Percentiles rank a stretch among this genome's conserved stretches.
phyloP scores from a whole-genome alignment of 2,888 invertebrate species.

The Erebia palarica region DNA sequence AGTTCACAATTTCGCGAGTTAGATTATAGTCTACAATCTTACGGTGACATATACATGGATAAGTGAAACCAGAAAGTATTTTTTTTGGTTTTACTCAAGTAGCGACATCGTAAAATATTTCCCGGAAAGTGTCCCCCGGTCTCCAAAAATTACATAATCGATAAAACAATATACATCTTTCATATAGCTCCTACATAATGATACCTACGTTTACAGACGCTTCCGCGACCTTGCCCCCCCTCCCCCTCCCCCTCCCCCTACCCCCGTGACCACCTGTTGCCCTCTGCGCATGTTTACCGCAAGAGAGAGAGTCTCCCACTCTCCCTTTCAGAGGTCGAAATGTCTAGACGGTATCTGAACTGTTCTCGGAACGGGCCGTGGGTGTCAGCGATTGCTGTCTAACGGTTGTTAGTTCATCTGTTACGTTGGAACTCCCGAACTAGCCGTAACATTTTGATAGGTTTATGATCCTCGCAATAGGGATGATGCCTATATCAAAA shows the following conservation, averaged over 20 bases:
- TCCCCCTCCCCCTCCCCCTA: constrained; percentile 52
- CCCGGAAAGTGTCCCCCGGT: neutral
- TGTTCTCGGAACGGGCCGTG: constrained; percentile 15
- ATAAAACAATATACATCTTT: neutral
- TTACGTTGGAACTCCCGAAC: no score
- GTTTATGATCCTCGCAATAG: no score
- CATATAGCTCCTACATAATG: constrained; percentile 13
- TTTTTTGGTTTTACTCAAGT: no score
- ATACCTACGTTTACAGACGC: constrained; percentile 64
- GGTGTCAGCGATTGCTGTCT: neutral
- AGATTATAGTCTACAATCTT: no score
- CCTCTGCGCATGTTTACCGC: constrained; percentile 74
- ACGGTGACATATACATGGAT: no score
- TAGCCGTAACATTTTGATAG: no score
- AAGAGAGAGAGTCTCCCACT: constrained; percentile 61
- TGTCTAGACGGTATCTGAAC: constrained; percentile 65
- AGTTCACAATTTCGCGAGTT: no score
- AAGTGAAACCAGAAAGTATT: no score
- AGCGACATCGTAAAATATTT: no score
- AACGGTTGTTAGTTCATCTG: no score
- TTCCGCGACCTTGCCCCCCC: constrained; percentile 76
- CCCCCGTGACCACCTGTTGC: constrained; percentile 61
- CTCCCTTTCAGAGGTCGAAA: constrained; percentile 63
- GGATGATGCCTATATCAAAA: no score
- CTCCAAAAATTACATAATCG: constrained; percentile 16